Conservation (phyloP, 2,797 vertebrate species). For the Mycteria americana region DNA sequence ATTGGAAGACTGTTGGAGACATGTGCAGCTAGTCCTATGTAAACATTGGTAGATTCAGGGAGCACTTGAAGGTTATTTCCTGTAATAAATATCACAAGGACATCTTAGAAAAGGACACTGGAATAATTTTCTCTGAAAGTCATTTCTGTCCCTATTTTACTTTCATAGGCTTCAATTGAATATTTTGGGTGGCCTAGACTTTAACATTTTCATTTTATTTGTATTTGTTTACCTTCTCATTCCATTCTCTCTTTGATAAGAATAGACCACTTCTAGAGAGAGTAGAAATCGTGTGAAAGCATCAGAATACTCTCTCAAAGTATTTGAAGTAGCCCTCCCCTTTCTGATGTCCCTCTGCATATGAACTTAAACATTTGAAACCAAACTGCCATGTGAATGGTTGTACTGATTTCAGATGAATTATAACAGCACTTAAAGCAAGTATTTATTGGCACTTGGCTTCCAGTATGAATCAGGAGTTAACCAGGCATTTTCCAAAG, state of each 20-base stretch:
- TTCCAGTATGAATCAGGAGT: neutral
- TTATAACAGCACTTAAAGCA: neutral
- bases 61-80: slow-evolving; percentile 55
- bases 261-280: neutral
- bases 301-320: neutral
- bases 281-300: neutral
- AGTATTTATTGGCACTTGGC: neutral
- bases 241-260: slow-evolving; percentile 8
- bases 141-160: slow-evolving; percentile 35
- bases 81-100: slow-evolving; percentile 59
- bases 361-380: neutral
- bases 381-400: neutral
- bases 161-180: slow-evolving; percentile 1
- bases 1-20: neutral
- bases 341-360: neutral
- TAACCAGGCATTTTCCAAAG: neutral
- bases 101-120: neutral
- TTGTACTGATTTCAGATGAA: neutral
- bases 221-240: slow-evolving; percentile 19
- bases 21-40: slow-evolving; percentile 21
- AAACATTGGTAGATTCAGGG: slow-evolving; percentile 40
- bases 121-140: slow-evolving; percentile 53
- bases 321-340: neutral
- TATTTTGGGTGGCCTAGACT: slow-evolving; percentile 19
- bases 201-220: slow-evolving; percentile 36